Base-by-base conservation (phyloP, 2,797 vertebrate species). In the Buceros bicornis region DNA sequence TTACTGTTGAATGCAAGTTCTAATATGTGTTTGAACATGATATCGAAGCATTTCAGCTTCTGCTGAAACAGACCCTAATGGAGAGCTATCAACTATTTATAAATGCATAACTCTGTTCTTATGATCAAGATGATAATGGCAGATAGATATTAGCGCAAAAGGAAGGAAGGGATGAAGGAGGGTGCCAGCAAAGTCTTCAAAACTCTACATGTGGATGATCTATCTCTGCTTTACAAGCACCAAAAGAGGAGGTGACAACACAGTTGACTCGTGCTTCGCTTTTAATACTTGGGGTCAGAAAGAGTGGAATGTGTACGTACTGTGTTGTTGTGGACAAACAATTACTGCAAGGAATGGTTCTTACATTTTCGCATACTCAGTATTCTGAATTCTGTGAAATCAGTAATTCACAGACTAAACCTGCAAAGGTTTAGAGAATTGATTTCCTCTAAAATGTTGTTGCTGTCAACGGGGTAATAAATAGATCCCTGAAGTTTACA, bases 331-430 rank as follows among this genome's bases (percentile, higher is more conserved):
- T 65, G 65, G 50, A 65, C 21, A 73, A 94, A 84, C 90, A 76
- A 53, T 62, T 71, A 56, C 78, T 67, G 24, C 20, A 18, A 47
- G 54, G 43, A 80, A 94, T 89, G 13, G 12, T 40, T 74, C 60
- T 66, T 65, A n/a, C 65, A 47, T 82, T 72, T 93, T 35, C 31
- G 77, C 64, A 64, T 53, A 80, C 91, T 96, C 95, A 84, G 33
- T 33, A 33, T 33, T 33, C 33, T 33, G 33, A 33, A 33, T 33
- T 33, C 33, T 33, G 33, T 33, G 33, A 33, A 33, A 33, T 33
- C 33, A 96, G 43, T 77, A 95, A 89, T 58, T 93, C 89, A 82
- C 22, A 85, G 24, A 26, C 57, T 77, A 90, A 85, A 71, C 7
- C 13, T 84, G n/a, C 64, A 81, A 94, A 95, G 10, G 56, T 33